Percentiles rank a stretch among this genome's conserved stretches.
Conservation (phyloP, 2,797 vertebrate species). For the Octomys mimax region DNA sequence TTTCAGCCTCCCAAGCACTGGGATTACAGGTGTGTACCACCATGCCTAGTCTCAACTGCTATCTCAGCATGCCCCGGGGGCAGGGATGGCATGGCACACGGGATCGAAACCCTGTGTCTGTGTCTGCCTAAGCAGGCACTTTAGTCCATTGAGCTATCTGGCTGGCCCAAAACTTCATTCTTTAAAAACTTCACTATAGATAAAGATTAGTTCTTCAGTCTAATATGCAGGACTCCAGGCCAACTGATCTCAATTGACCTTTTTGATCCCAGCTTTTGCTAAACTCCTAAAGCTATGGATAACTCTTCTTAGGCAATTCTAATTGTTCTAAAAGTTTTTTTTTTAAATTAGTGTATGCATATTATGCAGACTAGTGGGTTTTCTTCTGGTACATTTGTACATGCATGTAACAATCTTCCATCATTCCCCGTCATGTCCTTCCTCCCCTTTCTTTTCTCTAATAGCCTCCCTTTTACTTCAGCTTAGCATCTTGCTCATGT, state of each 20-base stretch:
- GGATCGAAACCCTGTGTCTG: too few species aligned
- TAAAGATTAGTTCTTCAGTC: neutral
- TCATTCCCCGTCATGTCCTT: neutral
- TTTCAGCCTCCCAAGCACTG: too few species aligned
- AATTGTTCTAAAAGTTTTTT: neutral
- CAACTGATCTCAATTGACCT: neutral
- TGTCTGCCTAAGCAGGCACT: too few species aligned
- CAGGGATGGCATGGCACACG: too few species aligned
- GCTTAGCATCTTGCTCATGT: neutral
- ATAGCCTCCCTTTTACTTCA: neutral
- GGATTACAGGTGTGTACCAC: too few species aligned
- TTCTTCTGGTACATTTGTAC: neutral
- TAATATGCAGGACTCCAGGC: neutral
- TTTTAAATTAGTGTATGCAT: neutral
- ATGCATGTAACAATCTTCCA: neutral
- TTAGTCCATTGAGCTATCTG: too few species aligned
- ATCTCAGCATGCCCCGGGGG: too few species aligned
- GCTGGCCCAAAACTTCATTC: neutral
- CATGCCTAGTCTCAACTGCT: too few species aligned
- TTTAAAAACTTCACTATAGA: slow-evolving; percentile 1
- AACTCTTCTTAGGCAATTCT: neutral
- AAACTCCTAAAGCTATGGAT: neutral
- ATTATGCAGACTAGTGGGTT: neutral
- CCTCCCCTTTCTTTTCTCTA: neutral
- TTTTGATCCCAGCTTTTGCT: neutral